phyloP scores from a whole-genome alignment of 2,888 invertebrate species.

The Athetis lepigone region DNA sequence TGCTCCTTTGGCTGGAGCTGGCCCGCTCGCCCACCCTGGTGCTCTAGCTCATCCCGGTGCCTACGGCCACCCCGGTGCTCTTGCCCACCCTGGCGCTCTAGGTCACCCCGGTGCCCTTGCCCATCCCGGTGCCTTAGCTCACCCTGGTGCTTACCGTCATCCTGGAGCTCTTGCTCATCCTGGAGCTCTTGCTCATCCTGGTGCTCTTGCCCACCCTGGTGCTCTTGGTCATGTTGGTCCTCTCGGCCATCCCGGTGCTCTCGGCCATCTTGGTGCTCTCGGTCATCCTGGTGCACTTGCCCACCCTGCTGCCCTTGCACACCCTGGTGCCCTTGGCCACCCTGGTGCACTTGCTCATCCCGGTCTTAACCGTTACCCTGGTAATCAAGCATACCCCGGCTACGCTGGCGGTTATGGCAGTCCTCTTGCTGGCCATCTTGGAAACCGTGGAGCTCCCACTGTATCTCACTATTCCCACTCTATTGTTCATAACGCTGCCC shows the following conservation, averaged over 20 bases:
- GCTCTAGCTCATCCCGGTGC: constrained; percentile 33
- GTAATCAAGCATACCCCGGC: constrained; percentile 30
- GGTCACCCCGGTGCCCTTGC: constrained; percentile 54
- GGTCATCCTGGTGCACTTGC: constrained; percentile 14
- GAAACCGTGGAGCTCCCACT: constrained; percentile 55
- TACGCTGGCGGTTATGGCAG: constrained; percentile 45
- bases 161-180: constrained; percentile 31
- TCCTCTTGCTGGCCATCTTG: constrained; percentile 46
- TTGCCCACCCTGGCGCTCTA: constrained; percentile 42
- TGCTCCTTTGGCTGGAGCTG: constrained; percentile 35
- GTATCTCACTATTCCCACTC: constrained; percentile 64
- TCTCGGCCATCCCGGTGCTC: constrained; percentile 18
- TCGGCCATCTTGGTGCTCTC: constrained; percentile 14
- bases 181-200: constrained; percentile 28
- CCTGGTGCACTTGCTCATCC: constrained; percentile 24
- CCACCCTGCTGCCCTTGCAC: constrained; percentile 20
- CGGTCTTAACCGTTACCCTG: constrained; percentile 18
- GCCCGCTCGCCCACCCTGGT: constrained; percentile 37
- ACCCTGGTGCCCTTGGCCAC: constrained; percentile 20
- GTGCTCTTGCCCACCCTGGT: constrained; percentile 23
- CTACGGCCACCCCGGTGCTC: constrained; percentile 6
- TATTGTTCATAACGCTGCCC: constrained; percentile 60
- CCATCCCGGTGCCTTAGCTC: constrained; percentile 38
- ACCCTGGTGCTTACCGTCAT: constrained; percentile 32
- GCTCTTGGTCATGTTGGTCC: constrained; percentile 5